phyloP scores from a whole-genome alignment of 2,888 invertebrate species.

The Spisula solida region DNA sequence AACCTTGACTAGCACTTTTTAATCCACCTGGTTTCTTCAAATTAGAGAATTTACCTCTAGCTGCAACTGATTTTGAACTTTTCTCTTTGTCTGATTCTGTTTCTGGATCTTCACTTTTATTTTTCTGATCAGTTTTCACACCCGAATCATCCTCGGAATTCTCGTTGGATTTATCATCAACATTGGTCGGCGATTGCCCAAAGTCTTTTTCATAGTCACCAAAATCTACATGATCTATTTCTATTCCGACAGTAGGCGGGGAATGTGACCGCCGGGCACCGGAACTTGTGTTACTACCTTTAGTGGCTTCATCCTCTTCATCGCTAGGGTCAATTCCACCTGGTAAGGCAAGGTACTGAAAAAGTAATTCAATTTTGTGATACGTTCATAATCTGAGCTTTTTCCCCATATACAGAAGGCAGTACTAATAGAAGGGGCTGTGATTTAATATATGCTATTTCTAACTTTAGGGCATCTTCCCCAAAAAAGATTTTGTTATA shows the following conservation, averaged over 20 bases:
- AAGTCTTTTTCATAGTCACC: conserved; percentile 14
- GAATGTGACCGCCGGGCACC: conserved; percentile 9
- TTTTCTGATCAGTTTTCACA: not conserved
- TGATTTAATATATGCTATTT: too few species aligned
- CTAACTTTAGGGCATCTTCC: too few species aligned
- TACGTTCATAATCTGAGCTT: too few species aligned
- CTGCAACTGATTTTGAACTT: not conserved
- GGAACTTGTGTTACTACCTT: conserved; percentile 42
- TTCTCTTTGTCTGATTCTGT: not conserved
- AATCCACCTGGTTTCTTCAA: not conserved
- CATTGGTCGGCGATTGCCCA: not conserved
- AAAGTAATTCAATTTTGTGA: not conserved
- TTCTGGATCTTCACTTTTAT: not conserved
- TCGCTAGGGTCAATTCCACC: conserved; percentile 55
- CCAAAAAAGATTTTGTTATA: too few species aligned
- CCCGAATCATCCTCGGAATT: not conserved
- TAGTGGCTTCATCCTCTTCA: not conserved
- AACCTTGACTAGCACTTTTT: not conserved
- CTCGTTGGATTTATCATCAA: not conserved
- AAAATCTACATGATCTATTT: conserved; percentile 30
- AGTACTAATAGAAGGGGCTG: too few species aligned
- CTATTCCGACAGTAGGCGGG: conserved; percentile 37
- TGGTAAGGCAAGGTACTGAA: conserved; percentile 60
- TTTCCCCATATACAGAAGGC: too few species aligned
- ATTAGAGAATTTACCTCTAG: not conserved